A percentile compares a stretch with the other conserved stretches of the same genome.
Evolutionary conservation across 2,797 vertebrate genomes (phyloP).

Genomic region (Gymnodraco acuticeps): DNA sequence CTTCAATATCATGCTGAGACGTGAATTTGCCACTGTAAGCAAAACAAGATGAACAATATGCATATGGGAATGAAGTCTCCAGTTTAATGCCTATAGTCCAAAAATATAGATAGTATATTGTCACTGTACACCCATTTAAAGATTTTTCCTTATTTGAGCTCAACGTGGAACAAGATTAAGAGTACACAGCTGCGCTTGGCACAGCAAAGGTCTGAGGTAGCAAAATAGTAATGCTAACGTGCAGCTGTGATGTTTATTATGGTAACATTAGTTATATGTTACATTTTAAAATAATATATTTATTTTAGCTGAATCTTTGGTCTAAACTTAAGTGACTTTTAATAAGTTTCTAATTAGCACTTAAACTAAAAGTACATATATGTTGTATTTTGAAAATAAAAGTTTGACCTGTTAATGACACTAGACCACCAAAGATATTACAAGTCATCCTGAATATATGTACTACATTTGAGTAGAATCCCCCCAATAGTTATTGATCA

Average conservation of each 20-base stretch:
- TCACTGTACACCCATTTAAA: conserved; percentile 13
- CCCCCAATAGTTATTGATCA: not conserved
- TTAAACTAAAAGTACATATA: not conserved
- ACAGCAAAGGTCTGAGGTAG: not conserved
- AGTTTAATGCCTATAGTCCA: conserved; percentile 15
- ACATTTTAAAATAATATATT: too few relatives aligned
- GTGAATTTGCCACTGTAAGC: conserved; percentile 67
- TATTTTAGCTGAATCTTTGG: too few relatives aligned
- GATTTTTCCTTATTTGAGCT: not conserved
- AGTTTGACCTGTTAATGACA: not conserved
- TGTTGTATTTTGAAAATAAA: not conserved
- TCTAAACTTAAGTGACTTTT: too few relatives aligned
- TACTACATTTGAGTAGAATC: not conserved
- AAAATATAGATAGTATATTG: conserved; percentile 26
- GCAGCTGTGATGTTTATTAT: not conserved
- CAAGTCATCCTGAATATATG: not conserved
- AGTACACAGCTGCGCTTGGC: not conserved
- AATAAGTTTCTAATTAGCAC: not conserved
- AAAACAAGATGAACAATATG: conserved; percentile 62
- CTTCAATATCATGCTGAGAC: conserved; percentile 59
- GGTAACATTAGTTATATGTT: too few relatives aligned
- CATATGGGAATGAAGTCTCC: conserved; percentile 60
- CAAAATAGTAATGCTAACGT: not conserved
- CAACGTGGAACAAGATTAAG: not conserved
- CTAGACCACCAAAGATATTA: not conserved